Conservation (phyloP, 2,113 vertebrate species). For the Rynchops niger region DNA sequence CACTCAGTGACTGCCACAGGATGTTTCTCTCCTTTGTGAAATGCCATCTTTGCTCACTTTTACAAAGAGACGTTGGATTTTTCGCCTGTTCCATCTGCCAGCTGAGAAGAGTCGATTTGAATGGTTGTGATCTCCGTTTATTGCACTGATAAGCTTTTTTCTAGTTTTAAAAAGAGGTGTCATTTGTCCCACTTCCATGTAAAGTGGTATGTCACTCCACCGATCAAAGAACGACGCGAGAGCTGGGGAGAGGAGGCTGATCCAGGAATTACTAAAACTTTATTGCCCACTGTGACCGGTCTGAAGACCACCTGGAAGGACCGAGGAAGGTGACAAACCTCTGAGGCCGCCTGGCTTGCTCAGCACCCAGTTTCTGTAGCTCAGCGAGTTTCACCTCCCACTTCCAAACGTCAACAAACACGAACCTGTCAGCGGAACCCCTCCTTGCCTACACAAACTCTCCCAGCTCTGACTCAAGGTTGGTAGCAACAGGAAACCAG, state of each 20-base stretch:
- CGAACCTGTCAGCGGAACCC: not conserved
- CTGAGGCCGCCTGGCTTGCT: not conserved
- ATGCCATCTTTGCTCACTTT: not conserved
- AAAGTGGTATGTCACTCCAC: not conserved
- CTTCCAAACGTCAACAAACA: not conserved
- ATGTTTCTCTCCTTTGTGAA: not conserved
- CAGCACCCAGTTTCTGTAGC: not conserved
- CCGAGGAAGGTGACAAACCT: not conserved
- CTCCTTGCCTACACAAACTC: not conserved
- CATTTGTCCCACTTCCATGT: not conserved
- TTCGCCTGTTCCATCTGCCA: rapidly evolving
- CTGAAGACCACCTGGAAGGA: not conserved
- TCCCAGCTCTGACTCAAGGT: not conserved
- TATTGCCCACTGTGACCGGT: not conserved
- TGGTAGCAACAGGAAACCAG: not conserved
- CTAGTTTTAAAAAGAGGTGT: not conserved
- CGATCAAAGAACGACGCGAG: not conserved
- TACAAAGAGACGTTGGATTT: not conserved
- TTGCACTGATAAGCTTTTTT: not conserved
- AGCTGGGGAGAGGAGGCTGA: not conserved
- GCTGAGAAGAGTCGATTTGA: not conserved
- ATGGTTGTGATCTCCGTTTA: not conserved
- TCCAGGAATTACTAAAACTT: not conserved
- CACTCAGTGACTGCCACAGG: not conserved
- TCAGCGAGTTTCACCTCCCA: slow-evolving; percentile 27